Conservation (phyloP, 1,140 invertebrate species). For the Acyrthosiphon pisum region DNA sequence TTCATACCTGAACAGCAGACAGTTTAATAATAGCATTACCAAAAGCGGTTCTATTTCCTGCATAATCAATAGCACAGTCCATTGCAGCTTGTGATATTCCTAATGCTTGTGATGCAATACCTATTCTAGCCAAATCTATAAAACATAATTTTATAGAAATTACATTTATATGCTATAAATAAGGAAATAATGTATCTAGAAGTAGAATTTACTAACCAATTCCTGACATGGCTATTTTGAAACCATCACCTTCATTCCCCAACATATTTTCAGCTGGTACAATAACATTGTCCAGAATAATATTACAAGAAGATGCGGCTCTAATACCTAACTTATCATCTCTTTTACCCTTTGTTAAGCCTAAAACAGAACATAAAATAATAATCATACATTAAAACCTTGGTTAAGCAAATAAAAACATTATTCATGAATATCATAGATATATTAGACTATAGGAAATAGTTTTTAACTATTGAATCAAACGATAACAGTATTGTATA, state of each 20-base stretch:
- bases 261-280: constrained; percentile 73
- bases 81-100: constrained; percentile 69
- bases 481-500: not conserved
- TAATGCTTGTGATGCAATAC: constrained; percentile 68
- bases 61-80: constrained; percentile 72
- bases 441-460: not conserved
- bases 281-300: constrained; percentile 76
- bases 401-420: not conserved
- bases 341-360: constrained; percentile 70
- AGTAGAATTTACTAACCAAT: constrained; percentile 50
- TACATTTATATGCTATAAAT: not conserved
- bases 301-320: constrained; percentile 77
- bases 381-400: constrained; percentile 59
- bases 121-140: constrained; percentile 67
- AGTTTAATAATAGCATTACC: constrained; percentile 68
- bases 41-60: constrained; percentile 69
- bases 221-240: constrained; percentile 70
- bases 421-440: not conserved
- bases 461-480: not conserved
- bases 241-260: constrained; percentile 66
- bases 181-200: not conserved
- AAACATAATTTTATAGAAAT: constrained; percentile 19
- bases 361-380: constrained; percentile 60
- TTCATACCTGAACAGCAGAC: constrained; percentile 66
- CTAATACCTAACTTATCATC: constrained; percentile 78